These are phyloP conservation scores for Eulimnadia texana DNA, from an alignment of 1,140 invertebrate species.

Conservation along the genomic window DNA sequence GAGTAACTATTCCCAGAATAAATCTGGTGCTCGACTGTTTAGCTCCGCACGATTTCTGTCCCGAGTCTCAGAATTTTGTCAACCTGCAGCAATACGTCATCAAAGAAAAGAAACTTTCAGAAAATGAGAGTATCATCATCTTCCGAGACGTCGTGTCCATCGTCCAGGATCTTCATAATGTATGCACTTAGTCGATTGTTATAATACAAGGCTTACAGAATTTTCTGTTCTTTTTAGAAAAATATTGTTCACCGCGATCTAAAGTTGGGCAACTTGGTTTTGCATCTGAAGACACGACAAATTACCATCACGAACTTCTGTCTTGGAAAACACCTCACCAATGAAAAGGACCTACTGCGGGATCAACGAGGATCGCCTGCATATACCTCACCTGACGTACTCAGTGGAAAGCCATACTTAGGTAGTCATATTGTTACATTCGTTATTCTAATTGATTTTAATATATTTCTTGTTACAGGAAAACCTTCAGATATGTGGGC, in stretches of 20 bases:
- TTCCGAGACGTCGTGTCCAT: conserved; percentile 62
- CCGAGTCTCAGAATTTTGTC: conserved; percentile 47
- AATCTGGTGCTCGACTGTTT: conserved; percentile 65
- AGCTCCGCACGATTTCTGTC: conserved; percentile 54
- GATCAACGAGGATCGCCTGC: conserved; percentile 71
- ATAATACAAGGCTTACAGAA: conserved; percentile 11
- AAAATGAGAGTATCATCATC: conserved; percentile 58
- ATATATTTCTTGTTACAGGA: conserved; percentile 27
- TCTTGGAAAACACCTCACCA: conserved; percentile 58
- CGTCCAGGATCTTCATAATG: conserved; percentile 58
- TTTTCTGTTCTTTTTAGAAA: conserved; percentile 36
- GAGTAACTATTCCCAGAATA: conserved; percentile 43
- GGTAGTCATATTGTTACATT: conserved; percentile 26
- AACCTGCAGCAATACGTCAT: conserved; percentile 73
- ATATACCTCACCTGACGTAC: conserved; percentile 70
- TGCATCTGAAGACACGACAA: conserved; percentile 50
- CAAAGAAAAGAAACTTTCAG: conserved; percentile 58
- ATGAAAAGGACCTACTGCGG: conserved; percentile 54
- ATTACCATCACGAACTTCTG: conserved; percentile 70
- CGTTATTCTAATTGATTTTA: neutral
- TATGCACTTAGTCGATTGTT: conserved; percentile 23
- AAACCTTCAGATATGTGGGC: conserved; percentile 82
- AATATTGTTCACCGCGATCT: conserved; percentile 71
- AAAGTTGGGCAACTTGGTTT: conserved; percentile 63
- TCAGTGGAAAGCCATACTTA: conserved; percentile 54